Conservation (phyloP, 2,888 invertebrate genomes). For the Sipha maydis region DNA sequence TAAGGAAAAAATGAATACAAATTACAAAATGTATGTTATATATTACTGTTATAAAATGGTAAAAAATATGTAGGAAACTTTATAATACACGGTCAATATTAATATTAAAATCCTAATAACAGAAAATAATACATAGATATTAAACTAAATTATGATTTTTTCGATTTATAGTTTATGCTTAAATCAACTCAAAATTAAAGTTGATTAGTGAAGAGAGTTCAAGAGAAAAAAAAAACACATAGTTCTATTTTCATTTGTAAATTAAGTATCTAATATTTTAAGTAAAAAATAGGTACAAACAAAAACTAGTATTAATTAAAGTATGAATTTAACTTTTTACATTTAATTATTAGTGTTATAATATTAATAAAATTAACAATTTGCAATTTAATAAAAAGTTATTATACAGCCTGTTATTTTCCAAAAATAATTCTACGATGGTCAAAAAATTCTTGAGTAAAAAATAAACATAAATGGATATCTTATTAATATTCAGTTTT, state of each 20-base stretch:
- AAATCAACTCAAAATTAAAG: not conserved
- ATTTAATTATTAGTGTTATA: not conserved
- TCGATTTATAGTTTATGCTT: not conserved
- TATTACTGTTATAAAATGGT: not conserved
- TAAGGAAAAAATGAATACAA: not conserved
- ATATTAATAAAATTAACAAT: constrained; percentile 6
- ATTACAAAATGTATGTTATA: not conserved
- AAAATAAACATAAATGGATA: not conserved
- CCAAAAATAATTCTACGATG: not conserved
- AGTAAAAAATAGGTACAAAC: not conserved
- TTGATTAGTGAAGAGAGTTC: not conserved
- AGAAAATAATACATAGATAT: not conserved
- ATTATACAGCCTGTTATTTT: not conserved
- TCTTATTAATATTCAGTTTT: constrained; percentile 29
- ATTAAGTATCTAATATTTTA: not conserved
- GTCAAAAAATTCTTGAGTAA: constrained; percentile 15
- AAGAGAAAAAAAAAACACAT: not conserved
- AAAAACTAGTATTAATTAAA: not conserved
- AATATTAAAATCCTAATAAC: not conserved
- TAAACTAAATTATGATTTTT: not conserved
- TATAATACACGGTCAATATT: not conserved
- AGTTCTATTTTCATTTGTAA: not conserved
- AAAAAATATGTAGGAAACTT: not conserved
- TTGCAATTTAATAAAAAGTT: not conserved
- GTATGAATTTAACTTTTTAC: not conserved